These are phyloP conservation scores for Noctua fimbriata DNA, from an alignment of 2,888 invertebrate genomes.

Conservation along the genomic window DNA sequence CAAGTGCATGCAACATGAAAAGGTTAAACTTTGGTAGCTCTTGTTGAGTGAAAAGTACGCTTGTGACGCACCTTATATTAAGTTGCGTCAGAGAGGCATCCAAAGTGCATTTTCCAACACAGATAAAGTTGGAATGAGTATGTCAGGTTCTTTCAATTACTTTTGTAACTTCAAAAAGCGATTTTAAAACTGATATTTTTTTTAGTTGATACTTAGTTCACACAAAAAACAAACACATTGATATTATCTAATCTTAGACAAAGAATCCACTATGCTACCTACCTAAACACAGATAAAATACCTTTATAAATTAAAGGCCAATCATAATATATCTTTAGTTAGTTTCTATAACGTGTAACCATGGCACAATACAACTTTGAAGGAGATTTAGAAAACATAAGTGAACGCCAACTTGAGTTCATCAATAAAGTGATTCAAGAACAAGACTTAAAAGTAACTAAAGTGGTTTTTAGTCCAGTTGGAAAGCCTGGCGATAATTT, in stretches of 20 bases:
- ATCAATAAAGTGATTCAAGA: constrained; percentile 71
- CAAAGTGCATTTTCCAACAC: too few relatives aligned
- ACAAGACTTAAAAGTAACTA: constrained; percentile 65
- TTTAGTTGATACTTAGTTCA: too few relatives aligned
- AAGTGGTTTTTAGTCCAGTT: constrained; percentile 68
- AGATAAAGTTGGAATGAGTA: too few relatives aligned
- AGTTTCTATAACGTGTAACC: constrained; percentile 8
- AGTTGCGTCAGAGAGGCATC: too few relatives aligned
- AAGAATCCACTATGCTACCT: not conserved
- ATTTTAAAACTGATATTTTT: too few relatives aligned
- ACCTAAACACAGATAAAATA: constrained; percentile 20
- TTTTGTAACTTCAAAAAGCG: too few relatives aligned
- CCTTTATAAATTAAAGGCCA: constrained; percentile 33
- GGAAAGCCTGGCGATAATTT: constrained; percentile 75
- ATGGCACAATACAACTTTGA: constrained; percentile 69
- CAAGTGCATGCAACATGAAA: not conserved
- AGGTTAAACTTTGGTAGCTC: not conserved
- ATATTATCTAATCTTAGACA: constrained; percentile 5
- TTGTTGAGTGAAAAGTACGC: too few relatives aligned
- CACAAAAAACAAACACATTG: not conserved
- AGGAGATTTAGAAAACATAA: constrained; percentile 68
- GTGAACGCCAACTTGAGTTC: constrained; percentile 67
- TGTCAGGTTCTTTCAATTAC: too few relatives aligned
- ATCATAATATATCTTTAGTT: not conserved
- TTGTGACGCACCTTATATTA: too few relatives aligned